phyloP scores from a whole-genome alignment of 2,113 vertebrate genomes.

The Australoheros scitulus region DNA sequence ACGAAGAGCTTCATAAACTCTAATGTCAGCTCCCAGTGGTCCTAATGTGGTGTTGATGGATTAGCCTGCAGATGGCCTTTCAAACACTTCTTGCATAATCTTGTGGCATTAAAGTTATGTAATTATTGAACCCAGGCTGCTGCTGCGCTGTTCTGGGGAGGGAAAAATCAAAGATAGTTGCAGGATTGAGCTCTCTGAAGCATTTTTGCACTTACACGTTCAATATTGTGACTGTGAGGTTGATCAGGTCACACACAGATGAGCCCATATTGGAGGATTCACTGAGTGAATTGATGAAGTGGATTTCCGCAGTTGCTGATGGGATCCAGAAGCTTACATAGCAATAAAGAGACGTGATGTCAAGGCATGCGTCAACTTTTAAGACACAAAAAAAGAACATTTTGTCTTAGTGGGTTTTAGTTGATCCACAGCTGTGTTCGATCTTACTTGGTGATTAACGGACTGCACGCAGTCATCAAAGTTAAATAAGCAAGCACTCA shows the following conservation, averaged over 20 bases:
- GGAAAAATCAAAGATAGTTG: constrained; percentile 66
- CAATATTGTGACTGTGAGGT: constrained; percentile 50
- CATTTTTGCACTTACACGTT: constrained; percentile 59
- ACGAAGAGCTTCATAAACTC: constrained; percentile 43
- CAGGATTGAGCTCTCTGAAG: constrained; percentile 62
- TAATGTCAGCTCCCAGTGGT: constrained; percentile 62
- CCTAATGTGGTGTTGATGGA: constrained; percentile 46
- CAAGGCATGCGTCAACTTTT: neutral
- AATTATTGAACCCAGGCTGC: constrained; percentile 59
- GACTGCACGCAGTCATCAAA: neutral
- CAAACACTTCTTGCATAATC: constrained; percentile 65
- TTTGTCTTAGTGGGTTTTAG: neutral
- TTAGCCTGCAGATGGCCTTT: constrained; percentile 61
- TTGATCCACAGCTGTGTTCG: neutral
- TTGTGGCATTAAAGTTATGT: constrained; percentile 53
- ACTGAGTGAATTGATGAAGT: constrained; percentile 16
- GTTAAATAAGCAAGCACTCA: neutral
- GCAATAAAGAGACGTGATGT: constrained; percentile 11
- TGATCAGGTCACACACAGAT: constrained; percentile 30
- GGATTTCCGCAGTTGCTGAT: constrained; percentile 38
- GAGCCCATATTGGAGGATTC: constrained; percentile 4
- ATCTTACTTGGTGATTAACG: neutral
- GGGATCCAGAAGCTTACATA: constrained; percentile 37
- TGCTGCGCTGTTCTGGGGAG: constrained; percentile 19
- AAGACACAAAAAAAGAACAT: neutral